Base-by-base conservation (phyloP, 2,797 vertebrate species). In the Dallia pectoralis region DNA sequence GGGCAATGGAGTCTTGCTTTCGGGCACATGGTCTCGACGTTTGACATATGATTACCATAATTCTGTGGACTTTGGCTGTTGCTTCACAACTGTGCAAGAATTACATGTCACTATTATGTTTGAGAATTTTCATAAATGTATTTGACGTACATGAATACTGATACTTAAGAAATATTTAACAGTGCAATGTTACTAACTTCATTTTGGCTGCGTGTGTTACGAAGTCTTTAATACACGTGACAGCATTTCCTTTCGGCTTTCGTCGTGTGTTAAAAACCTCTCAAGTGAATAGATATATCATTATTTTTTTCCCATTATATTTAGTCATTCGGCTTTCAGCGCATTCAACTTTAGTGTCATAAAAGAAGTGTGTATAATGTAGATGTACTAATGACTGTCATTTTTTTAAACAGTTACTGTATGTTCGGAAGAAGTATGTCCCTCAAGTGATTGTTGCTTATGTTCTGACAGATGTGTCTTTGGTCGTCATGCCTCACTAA, bases 1-100 rank as follows among this genome's bases (percentile, higher is more conserved):
- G 30, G 66, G 53, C 30, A 59, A 79, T 72, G 63, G 66, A 0
- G 1, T 70, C 67, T 36, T n/a, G 6, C 73, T 71, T 67, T 51
- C 44, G 25, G 25, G 2, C 32, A 4, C 4, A 14, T 9, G 2
- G 44, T 63, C 7, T 2, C n/a, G 7, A 14, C 4, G 4, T 59
- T 11, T 48, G 62, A 67, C n/a, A 30, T 72, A 40, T 69, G 0
- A 9, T 70, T 1, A 36, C 30, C 30, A 8, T 69, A 6, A 30
- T 15, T 40, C 32, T 1, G 63, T 22, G 19, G 19, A 2, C 15
- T 15, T 51, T 15, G 25, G 18, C 36, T 22, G 16, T 22, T 22
- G 22, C 22, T 22, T 53, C 51, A n/a, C 51, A 9, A 19, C 49
- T 53, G n/a, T n/a, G 18, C n/a, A 19, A 53, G 49, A n/a, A 53